Conservation (phyloP, 2,797 vertebrate species). For the Cyprinella venusta region DNA sequence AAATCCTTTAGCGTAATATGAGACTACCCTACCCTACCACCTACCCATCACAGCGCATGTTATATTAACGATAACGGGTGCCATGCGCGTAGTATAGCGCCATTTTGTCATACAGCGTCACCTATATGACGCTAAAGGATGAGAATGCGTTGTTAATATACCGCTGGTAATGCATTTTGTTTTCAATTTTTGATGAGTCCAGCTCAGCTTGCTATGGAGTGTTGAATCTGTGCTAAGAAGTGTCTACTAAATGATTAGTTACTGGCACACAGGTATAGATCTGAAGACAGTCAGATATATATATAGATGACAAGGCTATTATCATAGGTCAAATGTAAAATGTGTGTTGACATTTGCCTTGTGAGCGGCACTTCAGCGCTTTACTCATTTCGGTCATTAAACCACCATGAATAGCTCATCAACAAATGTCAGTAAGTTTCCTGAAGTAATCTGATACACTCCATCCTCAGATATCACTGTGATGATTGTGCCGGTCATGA, state of each 20-base stretch:
- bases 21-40: too few species aligned
- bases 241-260: not conserved
- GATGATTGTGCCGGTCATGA: slow-evolving; percentile 19
- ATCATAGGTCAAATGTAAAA: slow-evolving; percentile 16
- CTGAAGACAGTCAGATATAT: not conserved
- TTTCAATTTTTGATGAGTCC: too few species aligned
- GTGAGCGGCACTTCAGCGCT: not conserved
- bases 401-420: slow-evolving; percentile 5
- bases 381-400: not conserved
- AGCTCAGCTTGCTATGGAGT: not conserved
- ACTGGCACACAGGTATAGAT: slow-evolving; percentile 8
- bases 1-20: too few species aligned
- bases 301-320: slow-evolving; percentile 5
- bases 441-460: slow-evolving; percentile 7
- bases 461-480: not conserved
- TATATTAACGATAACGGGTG: too few species aligned
- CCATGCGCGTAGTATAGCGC: too few species aligned
- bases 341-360: slow-evolving; percentile 27
- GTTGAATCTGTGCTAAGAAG: not conserved
- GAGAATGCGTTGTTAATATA: too few species aligned
- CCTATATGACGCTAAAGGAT: too few species aligned
- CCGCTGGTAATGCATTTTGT: too few species aligned
- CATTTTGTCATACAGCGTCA: too few species aligned
- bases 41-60: too few species aligned
- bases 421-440: slow-evolving; percentile 7